Evolutionary conservation across 2,797 vertebrate genomes (phyloP).

Genomic region (Anniella stebbinsi): DNA sequence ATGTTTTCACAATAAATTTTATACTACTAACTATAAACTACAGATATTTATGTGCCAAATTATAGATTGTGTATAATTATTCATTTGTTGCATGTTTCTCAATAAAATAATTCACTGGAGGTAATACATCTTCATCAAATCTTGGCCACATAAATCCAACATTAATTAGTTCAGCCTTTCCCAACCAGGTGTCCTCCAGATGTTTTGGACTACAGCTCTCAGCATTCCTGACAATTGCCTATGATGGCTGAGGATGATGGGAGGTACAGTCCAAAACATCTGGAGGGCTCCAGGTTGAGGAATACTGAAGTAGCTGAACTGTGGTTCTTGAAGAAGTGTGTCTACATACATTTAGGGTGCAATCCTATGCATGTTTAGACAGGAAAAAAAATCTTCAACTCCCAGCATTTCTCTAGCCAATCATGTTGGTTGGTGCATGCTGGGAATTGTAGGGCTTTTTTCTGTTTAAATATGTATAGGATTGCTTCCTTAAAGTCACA

Average conservation of each 20-base stretch:
- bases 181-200: not conserved
- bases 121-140: not conserved
- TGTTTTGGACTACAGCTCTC: not conserved
- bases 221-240: not conserved
- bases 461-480: too few species aligned
- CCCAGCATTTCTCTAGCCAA: too few species aligned
- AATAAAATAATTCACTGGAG: not conserved
- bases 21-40: not conserved
- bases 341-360: not conserved
- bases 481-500: not conserved
- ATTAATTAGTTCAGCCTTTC: not conserved
- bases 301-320: not conserved
- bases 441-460: too few species aligned
- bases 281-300: not conserved
- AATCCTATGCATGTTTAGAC: too few species aligned
- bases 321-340: not conserved
- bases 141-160: not conserved
- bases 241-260: not conserved
- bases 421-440: too few species aligned
- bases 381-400: too few species aligned
- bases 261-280: not conserved
- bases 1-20: not conserved
- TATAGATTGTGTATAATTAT: slow-evolving; percentile 1
- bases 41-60: not conserved
- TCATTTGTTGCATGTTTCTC: not conserved